Conservation (phyloP, 2,888 invertebrate species). For the Phaedon cochleariae region DNA sequence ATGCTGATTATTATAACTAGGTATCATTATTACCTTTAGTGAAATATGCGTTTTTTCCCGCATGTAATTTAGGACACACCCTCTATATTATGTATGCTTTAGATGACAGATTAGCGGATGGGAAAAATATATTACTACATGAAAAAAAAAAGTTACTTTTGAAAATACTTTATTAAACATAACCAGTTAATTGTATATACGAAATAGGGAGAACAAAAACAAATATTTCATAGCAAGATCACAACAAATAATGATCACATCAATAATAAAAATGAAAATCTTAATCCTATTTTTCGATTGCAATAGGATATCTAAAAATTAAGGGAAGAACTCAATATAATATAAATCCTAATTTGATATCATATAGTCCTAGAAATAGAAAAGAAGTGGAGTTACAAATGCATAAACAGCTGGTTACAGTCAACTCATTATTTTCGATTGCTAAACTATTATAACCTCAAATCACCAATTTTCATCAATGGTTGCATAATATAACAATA, state of each 20-base stretch:
- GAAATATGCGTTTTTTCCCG: no score
- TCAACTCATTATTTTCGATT: conserved; percentile 25
- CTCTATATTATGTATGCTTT: no score
- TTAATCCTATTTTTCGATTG: conserved; percentile 41
- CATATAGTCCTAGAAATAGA: conserved; percentile 33
- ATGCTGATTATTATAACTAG: no score
- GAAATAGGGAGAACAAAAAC: conserved; percentile 46
- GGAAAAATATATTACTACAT: background rate
- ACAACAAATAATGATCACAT: conserved; percentile 46
- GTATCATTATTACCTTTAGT: no score
- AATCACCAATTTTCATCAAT: conserved; percentile 14
- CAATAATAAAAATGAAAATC: conserved; percentile 42
- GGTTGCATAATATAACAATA: no score
- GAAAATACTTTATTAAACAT: conserved; percentile 55
- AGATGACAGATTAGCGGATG: no score
- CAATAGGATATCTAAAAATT: conserved; percentile 40
- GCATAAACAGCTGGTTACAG: conserved; percentile 42
- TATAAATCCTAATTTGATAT: conserved; percentile 41
- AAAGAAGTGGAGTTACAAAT: conserved; percentile 40
- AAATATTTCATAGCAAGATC: conserved; percentile 42
- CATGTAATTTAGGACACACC: no score
- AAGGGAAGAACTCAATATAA: conserved; percentile 43
- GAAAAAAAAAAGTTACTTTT: conserved; percentile 33
- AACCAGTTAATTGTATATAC: conserved; percentile 48
- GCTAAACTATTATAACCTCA: conserved; percentile 35